Conservation (phyloP, 2,888 invertebrate genomes). For the Dryobotodes eremita region DNA sequence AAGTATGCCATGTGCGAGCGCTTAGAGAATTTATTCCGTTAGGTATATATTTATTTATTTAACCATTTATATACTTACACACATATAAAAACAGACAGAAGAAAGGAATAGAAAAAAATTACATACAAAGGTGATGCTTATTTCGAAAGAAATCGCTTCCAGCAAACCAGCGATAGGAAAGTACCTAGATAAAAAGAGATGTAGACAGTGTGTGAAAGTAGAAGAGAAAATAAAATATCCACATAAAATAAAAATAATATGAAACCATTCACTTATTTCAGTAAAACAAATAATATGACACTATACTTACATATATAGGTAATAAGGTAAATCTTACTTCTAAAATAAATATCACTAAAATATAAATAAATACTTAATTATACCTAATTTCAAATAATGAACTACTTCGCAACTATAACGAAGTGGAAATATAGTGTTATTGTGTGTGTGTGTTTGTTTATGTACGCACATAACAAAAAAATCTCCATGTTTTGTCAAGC, state of each 20-base stretch:
- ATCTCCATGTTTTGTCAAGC: background rate
- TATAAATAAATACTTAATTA: background rate
- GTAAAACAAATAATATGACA: background rate
- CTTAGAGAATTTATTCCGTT: background rate
- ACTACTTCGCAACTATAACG: background rate
- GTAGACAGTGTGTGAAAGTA: background rate
- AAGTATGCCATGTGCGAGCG: background rate
- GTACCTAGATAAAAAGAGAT: background rate
- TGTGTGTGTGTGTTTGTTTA: background rate
- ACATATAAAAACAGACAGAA: background rate
- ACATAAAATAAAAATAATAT: background rate
- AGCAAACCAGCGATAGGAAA: background rate
- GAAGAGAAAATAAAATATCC: background rate
- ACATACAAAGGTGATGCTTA: background rate
- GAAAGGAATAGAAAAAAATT: background rate
- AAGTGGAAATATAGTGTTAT: background rate
- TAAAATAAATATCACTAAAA: background rate
- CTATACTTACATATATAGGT: background rate
- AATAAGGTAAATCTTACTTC: background rate
- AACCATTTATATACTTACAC: too few relatives aligned
- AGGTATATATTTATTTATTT: background rate
- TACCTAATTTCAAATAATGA: background rate
- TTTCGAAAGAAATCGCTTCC: background rate
- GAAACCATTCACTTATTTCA: background rate
- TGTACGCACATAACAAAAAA: background rate